Evolutionary conservation across 2,797 vertebrate species (phyloP), one percentile per base, ranked within the genome.

Genomic region (Siniperca scherzeri): DNA sequence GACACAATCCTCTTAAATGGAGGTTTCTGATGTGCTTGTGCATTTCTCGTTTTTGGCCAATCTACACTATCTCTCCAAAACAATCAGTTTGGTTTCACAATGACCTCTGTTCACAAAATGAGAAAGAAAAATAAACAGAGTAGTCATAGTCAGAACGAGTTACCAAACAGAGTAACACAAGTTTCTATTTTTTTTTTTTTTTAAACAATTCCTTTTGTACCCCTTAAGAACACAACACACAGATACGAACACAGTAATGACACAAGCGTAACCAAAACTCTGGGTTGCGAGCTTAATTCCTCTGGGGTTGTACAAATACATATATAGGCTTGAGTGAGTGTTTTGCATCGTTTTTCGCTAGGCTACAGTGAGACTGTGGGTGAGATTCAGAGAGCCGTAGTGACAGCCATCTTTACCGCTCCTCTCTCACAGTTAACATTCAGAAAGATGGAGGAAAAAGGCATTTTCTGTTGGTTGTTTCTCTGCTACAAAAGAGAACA

Each of bases 291-390:
- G 86, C 77, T 84, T 67, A 73, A 55, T 69, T 89, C 84, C 75
- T 89, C 85, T 16, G 83, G 89, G 83, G 73, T 88, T 81, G 77
- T 87, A 89, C 44, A 27, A 66, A 74, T 50, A 91, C 81, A 87
- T 90, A 83, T 89, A 92, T 93, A 93, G 92, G 93, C 93, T 93
- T 88, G 81, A 92, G 92, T 93, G 91, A 92, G 91, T 93, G 89
- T 90, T 93, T 93, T 95, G 94, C 93, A 95, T 94, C 82, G 21
- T 91, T 93, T 88, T 91, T 88, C 77, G n/a, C 87, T 92, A 90
- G 91, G 93, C 94, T 94, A 93, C 91, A 94, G 91, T 94, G 95
- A 95, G 94, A 96, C 93, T 94, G 91, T 72, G 89, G 92, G 89
- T 91, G 91, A 92, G 93, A 93, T 84, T 83, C 87, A 88, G 92